Percentiles rank a stretch among this genome's conserved stretches.
Evolutionary conservation across 2,888 invertebrate species (phyloP).

Genomic region (Gordius sp.): DNA sequence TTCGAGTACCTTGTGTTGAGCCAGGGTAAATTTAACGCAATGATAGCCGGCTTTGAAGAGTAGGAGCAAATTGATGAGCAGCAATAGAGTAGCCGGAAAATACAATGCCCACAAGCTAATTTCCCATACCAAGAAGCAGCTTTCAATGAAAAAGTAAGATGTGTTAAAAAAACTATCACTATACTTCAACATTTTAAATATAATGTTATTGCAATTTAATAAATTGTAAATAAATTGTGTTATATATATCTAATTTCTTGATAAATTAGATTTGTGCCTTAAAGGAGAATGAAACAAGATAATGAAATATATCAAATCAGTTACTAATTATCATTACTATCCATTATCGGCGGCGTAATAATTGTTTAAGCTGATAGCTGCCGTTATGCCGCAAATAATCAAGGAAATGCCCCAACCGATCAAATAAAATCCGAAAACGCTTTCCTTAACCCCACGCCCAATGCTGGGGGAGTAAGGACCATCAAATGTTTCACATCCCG

Average conservation of each 20-base stretch:
- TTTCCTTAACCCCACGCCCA: too few relatives aligned
- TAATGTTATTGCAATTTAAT: too few relatives aligned
- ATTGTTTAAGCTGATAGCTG: conserved; percentile 8
- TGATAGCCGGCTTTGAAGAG: background rate
- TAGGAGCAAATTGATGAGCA: background rate
- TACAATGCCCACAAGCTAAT: background rate
- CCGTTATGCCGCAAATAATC: conserved; percentile 14
- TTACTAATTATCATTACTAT: background rate
- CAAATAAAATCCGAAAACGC: background rate
- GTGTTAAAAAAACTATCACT: background rate
- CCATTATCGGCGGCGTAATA: background rate
- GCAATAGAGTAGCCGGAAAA: background rate
- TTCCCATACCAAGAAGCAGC: conserved; percentile 2
- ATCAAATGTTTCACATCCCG: too few relatives aligned
- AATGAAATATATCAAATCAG: too few relatives aligned
- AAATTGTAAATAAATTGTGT: too few relatives aligned
- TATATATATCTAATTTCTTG: too few relatives aligned
- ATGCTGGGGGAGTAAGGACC: too few relatives aligned
- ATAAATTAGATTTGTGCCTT: too few relatives aligned
- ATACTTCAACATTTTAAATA: too few relatives aligned
- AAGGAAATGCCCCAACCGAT: background rate
- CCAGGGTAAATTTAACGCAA: too few relatives aligned
- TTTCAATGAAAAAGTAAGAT: background rate
- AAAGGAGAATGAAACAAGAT: background rate
- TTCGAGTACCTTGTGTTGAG: too few relatives aligned